Base-by-base conservation (phyloP, 1,140 invertebrate genomes). In the Drosophila biarmipes region DNA sequence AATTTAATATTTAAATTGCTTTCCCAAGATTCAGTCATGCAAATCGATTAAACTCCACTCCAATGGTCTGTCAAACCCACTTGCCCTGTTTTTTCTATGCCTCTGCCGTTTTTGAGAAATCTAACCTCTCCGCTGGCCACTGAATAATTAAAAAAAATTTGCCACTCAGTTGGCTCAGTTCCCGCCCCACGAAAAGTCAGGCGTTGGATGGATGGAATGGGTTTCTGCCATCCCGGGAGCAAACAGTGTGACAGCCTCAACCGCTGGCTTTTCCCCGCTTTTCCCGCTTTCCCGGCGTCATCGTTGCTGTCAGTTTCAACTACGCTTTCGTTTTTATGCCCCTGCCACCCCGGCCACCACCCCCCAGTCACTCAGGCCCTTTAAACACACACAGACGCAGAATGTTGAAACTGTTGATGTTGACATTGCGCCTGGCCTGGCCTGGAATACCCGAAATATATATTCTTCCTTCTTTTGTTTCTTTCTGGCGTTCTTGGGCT, bases 101-200 rank as follows among this genome's bases (percentile, higher is more conserved):
- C 24, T 31, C 21, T 35, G 7, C 29, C 27, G 37, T 43, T 37
- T 19, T 29, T 2, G 1, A 24, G 35, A 73, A 73, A 73, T 73
- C 71, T 73, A 73, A 73, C 55, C 71, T 73, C 71, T 73, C 46
- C 15, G 57, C 61, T 58, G 29, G 67, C 66, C 58, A 74, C 64
- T 84, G 81, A 77, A 82, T 87, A 86, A 86, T 86, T 86, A 87
- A 81, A 86, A 85, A 67, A 85, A 76, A 85, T 69, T 64, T 78
- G 58, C 73, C 67, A 61, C 68, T 76, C 73, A 76, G 61, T 58
- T 64, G 73, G 35, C 59, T 64, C 40, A 15, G 10, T n/a, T 46
- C 38, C 21, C 48, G 37, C 49, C 19, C 24, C 10, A 38, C 15
- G 8, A 58, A 66, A 58, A 72, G 57, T 71, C 10, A 15, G 53